These are phyloP conservation scores for Chitala chitala DNA, from an alignment of 2,113 vertebrate species.

Conservation along the genomic window DNA sequence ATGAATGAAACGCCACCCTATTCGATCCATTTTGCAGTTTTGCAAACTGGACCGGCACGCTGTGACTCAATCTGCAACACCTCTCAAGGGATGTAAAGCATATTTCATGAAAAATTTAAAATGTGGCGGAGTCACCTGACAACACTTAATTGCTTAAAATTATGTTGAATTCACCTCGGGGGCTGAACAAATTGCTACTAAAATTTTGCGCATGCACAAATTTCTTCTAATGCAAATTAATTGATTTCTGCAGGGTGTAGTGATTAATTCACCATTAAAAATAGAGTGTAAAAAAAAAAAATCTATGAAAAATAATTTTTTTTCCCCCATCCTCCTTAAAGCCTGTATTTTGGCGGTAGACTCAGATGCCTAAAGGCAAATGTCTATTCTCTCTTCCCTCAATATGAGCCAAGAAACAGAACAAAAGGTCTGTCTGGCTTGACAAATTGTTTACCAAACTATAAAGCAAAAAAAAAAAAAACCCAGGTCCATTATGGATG, in stretches of 20 bases:
- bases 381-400: neutral
- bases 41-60: neutral
- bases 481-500: no score
- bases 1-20: no score
- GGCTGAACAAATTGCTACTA: neutral
- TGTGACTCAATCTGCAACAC: neutral
- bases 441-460: neutral
- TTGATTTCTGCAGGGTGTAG: neutral
- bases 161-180: neutral
- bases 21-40: no score
- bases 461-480: neutral
- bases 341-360: neutral
- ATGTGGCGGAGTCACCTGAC: neutral
- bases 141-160: neutral
- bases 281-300: neutral
- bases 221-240: neutral
- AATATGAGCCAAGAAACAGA: neutral
- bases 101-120: neutral
- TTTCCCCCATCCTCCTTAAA: neutral
- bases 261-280: neutral
- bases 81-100: neutral
- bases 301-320: no score
- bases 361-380: neutral
- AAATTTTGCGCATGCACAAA: neutral
- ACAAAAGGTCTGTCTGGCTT: neutral